These are phyloP conservation scores for Oryzias sinensis DNA, from an alignment of 2,797 vertebrate genomes.

Conservation along the genomic window DNA sequence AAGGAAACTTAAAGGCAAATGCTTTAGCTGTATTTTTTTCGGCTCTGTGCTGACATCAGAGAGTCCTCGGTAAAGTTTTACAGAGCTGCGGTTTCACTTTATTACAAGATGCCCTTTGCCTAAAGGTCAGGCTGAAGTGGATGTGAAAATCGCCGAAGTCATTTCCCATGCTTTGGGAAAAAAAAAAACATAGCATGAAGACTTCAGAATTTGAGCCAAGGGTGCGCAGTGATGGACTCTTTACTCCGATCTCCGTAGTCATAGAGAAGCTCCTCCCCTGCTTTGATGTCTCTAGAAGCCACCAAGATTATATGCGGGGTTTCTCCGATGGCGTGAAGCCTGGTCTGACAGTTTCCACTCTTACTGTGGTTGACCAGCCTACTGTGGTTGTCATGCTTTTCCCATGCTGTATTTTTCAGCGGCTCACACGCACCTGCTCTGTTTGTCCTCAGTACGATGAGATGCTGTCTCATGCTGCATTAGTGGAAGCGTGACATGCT, in stretches of 20 bases:
- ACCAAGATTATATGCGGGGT: conserved; percentile 91
- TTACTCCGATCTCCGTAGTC: conserved; percentile 94
- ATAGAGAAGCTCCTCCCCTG: conserved; percentile 90
- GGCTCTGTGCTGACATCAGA: conserved; percentile 28
- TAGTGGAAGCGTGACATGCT: conserved; percentile 94
- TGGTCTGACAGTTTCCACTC: conserved; percentile 91
- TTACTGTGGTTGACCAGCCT: conserved; percentile 96
- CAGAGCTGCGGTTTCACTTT: conserved; percentile 20
- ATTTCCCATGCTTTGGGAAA: no score
- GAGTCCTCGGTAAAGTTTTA: conserved; percentile 27
- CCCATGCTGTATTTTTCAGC: conserved; percentile 10
- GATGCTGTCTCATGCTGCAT: conserved; percentile 84
- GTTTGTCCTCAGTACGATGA: conserved; percentile 81
- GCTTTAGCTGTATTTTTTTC: conserved; percentile 25
- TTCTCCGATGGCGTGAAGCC: conserved; percentile 85
- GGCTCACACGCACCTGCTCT: conserved; percentile 30
- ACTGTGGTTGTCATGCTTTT: no score
- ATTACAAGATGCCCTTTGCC: conserved; percentile 36
- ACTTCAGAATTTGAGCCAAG: conserved; percentile 88
- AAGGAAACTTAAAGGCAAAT: neutral
- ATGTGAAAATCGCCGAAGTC: conserved; percentile 29
- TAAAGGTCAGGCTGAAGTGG: conserved; percentile 38
- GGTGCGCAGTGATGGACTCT: conserved; percentile 87
- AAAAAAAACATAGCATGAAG: neutral
- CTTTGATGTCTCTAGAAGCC: conserved; percentile 86